Conservation (phyloP, 2,888 invertebrate species). For the Trichogramma evanescens region DNA sequence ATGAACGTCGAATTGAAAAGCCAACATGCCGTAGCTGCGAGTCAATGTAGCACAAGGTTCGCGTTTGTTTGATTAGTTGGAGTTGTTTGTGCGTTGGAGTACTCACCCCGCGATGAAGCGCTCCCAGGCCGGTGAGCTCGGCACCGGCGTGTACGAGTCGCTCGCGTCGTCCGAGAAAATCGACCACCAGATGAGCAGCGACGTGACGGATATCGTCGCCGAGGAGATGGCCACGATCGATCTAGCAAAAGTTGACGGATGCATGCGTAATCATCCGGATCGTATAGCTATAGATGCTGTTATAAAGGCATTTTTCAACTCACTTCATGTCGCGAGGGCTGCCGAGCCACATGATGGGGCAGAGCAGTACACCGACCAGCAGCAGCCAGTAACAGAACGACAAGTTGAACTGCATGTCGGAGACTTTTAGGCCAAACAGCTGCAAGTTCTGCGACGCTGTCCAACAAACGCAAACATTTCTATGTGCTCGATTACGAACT, state of each 20-base stretch:
- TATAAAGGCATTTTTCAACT: slow-evolving; percentile 31
- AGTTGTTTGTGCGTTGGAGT: neutral
- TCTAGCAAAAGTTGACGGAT: slow-evolving; percentile 45
- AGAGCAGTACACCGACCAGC: slow-evolving; percentile 64
- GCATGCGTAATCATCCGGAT: neutral
- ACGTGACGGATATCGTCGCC: slow-evolving; percentile 57
- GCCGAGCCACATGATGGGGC: slow-evolving; percentile 80
- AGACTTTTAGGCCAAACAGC: slow-evolving; percentile 66
- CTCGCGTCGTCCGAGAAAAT: slow-evolving; percentile 45
- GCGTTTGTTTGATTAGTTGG: neutral
- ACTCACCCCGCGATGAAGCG: slow-evolving; percentile 42
- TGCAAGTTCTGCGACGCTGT: slow-evolving; percentile 74
- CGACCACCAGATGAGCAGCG: slow-evolving; percentile 61
- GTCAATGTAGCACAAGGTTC: neutral
- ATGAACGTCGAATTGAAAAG: slow-evolving; percentile 69
- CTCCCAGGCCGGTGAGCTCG: slow-evolving; percentile 45
- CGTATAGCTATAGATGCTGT: neutral
- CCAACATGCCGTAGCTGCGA: slow-evolving; percentile 45
- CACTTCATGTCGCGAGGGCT: slow-evolving; percentile 91
- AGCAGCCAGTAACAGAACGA: slow-evolving; percentile 81
- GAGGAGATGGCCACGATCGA: slow-evolving; percentile 61
- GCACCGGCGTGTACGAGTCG: slow-evolving; percentile 41
- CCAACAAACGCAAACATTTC: neutral
- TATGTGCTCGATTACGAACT: neutral
- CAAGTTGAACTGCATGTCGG: slow-evolving; percentile 57